Evolutionary conservation across 2,888 invertebrate species (phyloP).

Genomic region (Macropis europaea): DNA sequence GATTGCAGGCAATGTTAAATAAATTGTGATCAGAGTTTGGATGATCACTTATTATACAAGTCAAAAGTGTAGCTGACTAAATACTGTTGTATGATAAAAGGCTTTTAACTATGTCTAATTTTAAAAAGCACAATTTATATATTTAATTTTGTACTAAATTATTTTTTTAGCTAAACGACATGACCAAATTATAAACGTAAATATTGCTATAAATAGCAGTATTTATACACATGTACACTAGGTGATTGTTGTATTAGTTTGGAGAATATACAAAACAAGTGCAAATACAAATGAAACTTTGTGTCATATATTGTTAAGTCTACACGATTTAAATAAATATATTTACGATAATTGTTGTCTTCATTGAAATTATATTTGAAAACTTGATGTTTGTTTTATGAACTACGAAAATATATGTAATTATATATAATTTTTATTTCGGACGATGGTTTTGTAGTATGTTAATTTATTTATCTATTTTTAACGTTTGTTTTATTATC

Average conservation of each 20-base stretch:
- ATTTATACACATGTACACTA: constrained; percentile 2
- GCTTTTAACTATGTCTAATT: constrained; percentile 15
- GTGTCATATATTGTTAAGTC: constrained; percentile 8
- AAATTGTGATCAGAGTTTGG: neutral
- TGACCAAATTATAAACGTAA: neutral
- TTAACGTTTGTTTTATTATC: neutral
- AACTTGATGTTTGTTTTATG: constrained; percentile 9
- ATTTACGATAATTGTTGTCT: neutral
- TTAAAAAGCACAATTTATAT: constrained; percentile 25
- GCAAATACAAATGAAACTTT: too few species aligned
- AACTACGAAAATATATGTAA: neutral
- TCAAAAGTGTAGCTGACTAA: neutral
- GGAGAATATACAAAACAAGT: neutral
- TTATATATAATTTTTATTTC: neutral
- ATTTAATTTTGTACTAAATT: constrained; percentile 38
- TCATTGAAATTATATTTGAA: neutral
- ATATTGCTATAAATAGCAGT: constrained; percentile 1
- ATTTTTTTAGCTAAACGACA: constrained; percentile 11
- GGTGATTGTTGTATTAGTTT: neutral
- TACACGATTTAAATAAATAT: constrained; percentile 1
- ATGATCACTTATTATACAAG: neutral
- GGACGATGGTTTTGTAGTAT: neutral
- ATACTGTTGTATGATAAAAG: constrained; percentile 7
- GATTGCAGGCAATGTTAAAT: constrained; percentile 3
- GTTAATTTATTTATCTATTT: constrained; percentile 9